phyloP scores from a whole-genome alignment of 2,797 vertebrate species.

The Centropyge bicolor region DNA sequence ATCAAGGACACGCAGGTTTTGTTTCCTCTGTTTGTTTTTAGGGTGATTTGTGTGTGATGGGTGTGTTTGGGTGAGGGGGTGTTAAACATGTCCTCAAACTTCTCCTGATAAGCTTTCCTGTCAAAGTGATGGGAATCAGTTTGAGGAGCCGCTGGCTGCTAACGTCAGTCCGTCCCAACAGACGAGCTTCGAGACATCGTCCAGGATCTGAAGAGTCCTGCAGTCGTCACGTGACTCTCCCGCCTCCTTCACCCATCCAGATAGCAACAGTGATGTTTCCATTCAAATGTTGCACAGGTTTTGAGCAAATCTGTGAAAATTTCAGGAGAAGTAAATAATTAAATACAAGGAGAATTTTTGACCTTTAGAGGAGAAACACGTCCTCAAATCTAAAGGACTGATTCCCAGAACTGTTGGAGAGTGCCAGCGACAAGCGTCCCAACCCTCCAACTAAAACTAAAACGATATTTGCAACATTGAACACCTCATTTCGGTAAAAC shows the following conservation, averaged over 20 bases:
- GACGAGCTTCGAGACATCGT: background rate
- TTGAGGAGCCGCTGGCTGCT: background rate
- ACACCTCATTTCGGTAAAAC: background rate
- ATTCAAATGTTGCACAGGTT: background rate
- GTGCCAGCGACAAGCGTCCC: too few species aligned
- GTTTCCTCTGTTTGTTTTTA: constrained; percentile 42
- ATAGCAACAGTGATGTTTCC: background rate
- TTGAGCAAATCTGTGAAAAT: background rate
- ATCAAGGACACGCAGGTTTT: constrained; percentile 63
- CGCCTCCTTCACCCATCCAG: background rate
- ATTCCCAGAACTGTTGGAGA: too few species aligned
- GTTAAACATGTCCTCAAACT: constrained; percentile 37
- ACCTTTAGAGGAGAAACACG: too few species aligned
- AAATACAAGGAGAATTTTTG: too few species aligned
- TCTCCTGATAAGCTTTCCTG: constrained; percentile 38
- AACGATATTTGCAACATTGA: background rate
- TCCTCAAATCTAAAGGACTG: too few species aligned
- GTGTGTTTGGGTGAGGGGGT: background rate
- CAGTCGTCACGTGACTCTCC: background rate
- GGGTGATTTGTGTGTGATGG: constrained; percentile 12
- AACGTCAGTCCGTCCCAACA: background rate
- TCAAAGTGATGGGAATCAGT: background rate
- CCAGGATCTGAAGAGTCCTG: background rate
- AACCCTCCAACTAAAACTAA: too few species aligned
- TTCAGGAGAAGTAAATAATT: too few species aligned